Percentiles rank a stretch among this genome's conserved stretches.
Evolutionary conservation across 1,140 invertebrate species (phyloP).

Genomic region (Idris sp.): DNA sequence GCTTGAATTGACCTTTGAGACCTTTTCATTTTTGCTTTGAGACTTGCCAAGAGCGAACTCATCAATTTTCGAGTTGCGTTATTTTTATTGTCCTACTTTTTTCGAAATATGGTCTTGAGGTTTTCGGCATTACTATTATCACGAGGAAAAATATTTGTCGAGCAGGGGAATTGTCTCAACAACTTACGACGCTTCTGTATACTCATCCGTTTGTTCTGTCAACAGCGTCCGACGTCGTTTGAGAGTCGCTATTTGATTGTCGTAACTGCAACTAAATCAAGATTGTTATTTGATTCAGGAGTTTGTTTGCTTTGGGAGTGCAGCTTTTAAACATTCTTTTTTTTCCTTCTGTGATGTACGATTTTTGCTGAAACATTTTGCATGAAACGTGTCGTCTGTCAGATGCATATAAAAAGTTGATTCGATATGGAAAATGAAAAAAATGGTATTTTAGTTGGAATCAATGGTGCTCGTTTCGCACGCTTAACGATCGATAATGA

Average conservation of each 20-base stretch:
- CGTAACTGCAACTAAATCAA: slow-evolving; percentile 25
- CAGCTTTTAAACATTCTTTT: too few relatives aligned
- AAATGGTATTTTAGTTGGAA: slow-evolving; percentile 30
- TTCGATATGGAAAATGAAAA: slow-evolving; percentile 35
- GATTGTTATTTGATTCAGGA: slow-evolving; percentile 29
- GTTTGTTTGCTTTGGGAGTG: not conserved
- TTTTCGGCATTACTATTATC: not conserved
- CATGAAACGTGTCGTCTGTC: slow-evolving; percentile 16
- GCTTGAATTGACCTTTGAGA: slow-evolving; percentile 47
- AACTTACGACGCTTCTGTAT: slow-evolving; percentile 17
- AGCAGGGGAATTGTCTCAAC: slow-evolving; percentile 32
- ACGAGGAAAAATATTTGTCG: slow-evolving; percentile 41
- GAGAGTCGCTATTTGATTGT: slow-evolving; percentile 19
- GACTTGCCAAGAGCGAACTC: slow-evolving; percentile 55
- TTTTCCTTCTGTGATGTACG: too few relatives aligned
- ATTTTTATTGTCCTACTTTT: slow-evolving; percentile 15
- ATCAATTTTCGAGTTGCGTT: slow-evolving; percentile 32
- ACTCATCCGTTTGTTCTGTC: slow-evolving; percentile 39
- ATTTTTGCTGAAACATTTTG: slow-evolving; percentile 48
- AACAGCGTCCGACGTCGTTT: slow-evolving; percentile 28
- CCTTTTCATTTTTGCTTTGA: slow-evolving; percentile 50
- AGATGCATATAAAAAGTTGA: slow-evolving; percentile 35
- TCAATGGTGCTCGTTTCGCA: slow-evolving; percentile 25
- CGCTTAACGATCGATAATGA: slow-evolving; percentile 36
- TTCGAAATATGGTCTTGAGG: not conserved